These are phyloP conservation scores for Tipula unca DNA, from an alignment of 2,888 invertebrate genomes.

Conservation along the genomic window DNA sequence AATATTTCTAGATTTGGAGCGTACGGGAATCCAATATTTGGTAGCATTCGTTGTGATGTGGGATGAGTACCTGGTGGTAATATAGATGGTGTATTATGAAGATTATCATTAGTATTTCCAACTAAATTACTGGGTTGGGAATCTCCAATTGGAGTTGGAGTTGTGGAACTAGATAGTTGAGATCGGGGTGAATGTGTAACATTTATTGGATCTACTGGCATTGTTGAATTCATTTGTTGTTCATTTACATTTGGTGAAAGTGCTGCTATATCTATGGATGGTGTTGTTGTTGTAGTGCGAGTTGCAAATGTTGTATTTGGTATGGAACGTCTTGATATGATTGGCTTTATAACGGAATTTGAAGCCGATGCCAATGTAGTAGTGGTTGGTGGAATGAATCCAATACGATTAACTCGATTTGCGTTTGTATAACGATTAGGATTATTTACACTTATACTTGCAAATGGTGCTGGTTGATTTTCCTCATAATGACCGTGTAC, in stretches of 20 bases:
- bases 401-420: constrained; percentile 24
- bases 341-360: constrained; percentile 2
- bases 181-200: neutral
- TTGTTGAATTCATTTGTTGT: neutral
- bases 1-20: neutral
- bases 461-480: constrained; percentile 22
- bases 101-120: neutral
- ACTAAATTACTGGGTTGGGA: neutral
- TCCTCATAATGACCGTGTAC: constrained; percentile 48
- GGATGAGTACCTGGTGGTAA: neutral
- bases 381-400: neutral
- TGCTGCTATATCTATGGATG: neutral
- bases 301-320: neutral
- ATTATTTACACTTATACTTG: constrained; percentile 26
- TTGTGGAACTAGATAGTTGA: neutral
- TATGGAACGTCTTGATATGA: neutral
- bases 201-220: neutral
- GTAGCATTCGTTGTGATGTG: neutral
- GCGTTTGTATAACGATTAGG: constrained; percentile 25
- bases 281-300: neutral
- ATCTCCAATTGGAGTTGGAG: neutral
- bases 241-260: neutral
- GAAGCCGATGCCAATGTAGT: neutral
- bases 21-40: neutral
- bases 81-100: neutral